Evolutionary conservation across 2,797 vertebrate species (phyloP).

Genomic region (Poeciliopsis infans): DNA sequence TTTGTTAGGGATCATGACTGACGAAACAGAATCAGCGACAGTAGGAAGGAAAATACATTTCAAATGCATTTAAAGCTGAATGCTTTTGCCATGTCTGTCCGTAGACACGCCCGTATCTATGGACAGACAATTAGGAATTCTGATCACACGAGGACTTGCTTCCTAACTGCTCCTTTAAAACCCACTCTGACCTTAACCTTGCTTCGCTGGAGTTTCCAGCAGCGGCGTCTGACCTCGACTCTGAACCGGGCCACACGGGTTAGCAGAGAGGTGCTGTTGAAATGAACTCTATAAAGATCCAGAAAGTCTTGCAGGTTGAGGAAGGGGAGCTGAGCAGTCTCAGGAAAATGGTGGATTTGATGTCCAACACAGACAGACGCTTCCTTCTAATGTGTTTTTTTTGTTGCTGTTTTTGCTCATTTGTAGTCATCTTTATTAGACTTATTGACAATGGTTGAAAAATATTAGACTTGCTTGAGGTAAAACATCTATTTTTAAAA

Average conservation of each 20-base stretch:
- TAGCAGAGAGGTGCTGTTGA: neutral
- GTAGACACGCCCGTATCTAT: neutral
- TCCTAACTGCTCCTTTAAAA: neutral
- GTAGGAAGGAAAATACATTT: too few relatives aligned
- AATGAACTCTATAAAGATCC: neutral
- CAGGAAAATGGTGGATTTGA: neutral
- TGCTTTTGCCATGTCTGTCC: neutral
- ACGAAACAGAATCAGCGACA: too few relatives aligned
- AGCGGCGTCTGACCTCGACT: constrained; percentile 19
- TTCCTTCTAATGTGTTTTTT: neutral
- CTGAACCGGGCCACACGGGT: constrained; percentile 47
- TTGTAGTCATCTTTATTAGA: too few relatives aligned
- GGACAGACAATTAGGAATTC: neutral
- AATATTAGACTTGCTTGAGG: too few relatives aligned
- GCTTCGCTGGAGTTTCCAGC: constrained; percentile 26
- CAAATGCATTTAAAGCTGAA: neutral
- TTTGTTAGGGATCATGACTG: neutral
- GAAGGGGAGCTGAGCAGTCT: neutral
- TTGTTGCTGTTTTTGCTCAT: too few relatives aligned
- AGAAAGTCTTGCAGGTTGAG: neutral
- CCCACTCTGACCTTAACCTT: constrained; percentile 14
- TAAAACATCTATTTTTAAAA: too few relatives aligned
- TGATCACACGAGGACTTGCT: neutral
- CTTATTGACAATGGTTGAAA: too few relatives aligned
- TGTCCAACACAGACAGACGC: neutral